Conservation (phyloP, 2,113 vertebrate genomes). For the Ginglymostoma cirratum region DNA sequence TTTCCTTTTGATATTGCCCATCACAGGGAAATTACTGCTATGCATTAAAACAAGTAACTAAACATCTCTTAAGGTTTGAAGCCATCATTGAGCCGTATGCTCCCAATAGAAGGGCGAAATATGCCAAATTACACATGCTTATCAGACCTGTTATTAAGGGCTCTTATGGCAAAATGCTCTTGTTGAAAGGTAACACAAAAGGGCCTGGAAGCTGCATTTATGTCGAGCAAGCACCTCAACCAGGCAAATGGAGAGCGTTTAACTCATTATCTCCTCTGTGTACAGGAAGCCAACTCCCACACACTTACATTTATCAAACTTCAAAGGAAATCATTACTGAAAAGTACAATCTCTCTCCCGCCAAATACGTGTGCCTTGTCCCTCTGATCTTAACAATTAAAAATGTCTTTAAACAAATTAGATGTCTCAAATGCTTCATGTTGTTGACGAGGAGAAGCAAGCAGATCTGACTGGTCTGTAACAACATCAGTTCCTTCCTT, state of each 20-base stretch:
- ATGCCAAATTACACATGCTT: slow-evolving; percentile 36
- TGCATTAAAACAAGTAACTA: slow-evolving; percentile 23
- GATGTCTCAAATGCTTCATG: not conserved
- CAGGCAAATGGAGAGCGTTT: slow-evolving; percentile 6
- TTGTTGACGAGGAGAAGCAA: not conserved
- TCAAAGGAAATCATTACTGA: slow-evolving; percentile 13
- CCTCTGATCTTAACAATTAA: slow-evolving; percentile 4
- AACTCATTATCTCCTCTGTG: slow-evolving; percentile 32
- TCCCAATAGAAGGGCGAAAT: slow-evolving; percentile 34
- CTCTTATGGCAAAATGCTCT: slow-evolving; percentile 39
- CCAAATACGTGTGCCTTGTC: not conserved
- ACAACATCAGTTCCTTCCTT: not conserved
- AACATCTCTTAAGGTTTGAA: slow-evolving; percentile 15
- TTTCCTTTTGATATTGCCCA: slow-evolving; percentile 20
- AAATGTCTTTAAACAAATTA: not conserved
- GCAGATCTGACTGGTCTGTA: not conserved
- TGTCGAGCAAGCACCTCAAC: slow-evolving; percentile 40
- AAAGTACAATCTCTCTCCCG: not conserved
- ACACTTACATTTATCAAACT: not conserved
- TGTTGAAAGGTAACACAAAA: slow-evolving; percentile 40
- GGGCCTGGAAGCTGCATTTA: slow-evolving; percentile 35
- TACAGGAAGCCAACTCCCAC: not conserved
- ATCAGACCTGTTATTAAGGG: slow-evolving; percentile 40
- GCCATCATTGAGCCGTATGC: slow-evolving; percentile 9
- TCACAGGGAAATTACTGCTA: slow-evolving; percentile 25